Evolutionary conservation across 1,140 invertebrate species (phyloP), one percentile per base, ranked within the genome.

Genomic region (Cydia splendana): DNA sequence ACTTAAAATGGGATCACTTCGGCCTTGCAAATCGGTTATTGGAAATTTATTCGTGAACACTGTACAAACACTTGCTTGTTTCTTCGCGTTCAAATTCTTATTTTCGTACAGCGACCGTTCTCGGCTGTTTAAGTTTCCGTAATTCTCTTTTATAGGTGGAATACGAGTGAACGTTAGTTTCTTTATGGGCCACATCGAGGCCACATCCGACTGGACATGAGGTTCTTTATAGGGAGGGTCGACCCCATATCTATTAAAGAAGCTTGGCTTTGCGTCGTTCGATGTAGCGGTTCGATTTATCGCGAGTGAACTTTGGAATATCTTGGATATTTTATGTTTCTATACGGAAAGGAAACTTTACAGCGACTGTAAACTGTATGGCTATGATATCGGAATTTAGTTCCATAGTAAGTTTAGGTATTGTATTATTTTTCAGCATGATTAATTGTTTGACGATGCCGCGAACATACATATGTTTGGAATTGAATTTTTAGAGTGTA

Each of bases 211-310:
- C 24, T 34, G 65, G 30, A n/a, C 13, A 34, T 34, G 38, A 13
- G 65, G 65, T 69, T 69, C 65, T 69, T 38, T 38, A 34, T 34
- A 6, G 3, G 34, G 53, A n/a, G 15, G n/a, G 53, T 20, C 53
- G n/a, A 57, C 53, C 15, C n/a, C 53, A n/a, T 53, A 53, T 53
- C 4, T 53, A 53, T 53, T n/a, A 18, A 7, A 53, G 12, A 45
- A 45, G 10, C 45, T 45, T 13, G n/a, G n/a, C n/a, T n/a, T n/a
- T n/a, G n/a, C n/a, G n/a, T n/a, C n/a, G n/a, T n/a, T n/a, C n/a
- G n/a, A n/a, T n/a, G 15, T 67, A 28, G 15, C 28, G 28, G 65
- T 67, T 67, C 65, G 3, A 67, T 67, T 67, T 65, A 65, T 30
- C 20, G 51, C 51, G 13, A 53, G 51, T 53, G n/a, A n/a, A 53